Percentiles rank a stretch among this genome's conserved stretches.
Conservation (phyloP, 2,888 invertebrate genomes). For the Geophilus truncorum region DNA sequence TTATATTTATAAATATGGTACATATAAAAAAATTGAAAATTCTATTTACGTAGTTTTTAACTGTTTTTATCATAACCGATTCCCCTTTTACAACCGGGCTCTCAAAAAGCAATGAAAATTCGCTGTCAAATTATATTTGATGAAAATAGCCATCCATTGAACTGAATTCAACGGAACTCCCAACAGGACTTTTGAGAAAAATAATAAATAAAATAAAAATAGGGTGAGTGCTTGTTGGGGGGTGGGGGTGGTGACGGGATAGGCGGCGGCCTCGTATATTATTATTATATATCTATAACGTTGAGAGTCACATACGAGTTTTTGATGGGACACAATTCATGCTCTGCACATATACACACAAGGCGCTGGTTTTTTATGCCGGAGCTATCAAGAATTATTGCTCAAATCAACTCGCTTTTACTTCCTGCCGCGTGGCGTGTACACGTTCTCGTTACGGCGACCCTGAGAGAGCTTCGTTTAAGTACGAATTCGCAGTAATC, state of each 20-base stretch:
- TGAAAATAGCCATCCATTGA: constrained; percentile 1
- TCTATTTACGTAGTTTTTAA: not conserved
- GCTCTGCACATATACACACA: constrained; percentile 11
- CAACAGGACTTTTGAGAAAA: not conserved
- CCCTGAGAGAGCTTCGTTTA: not conserved
- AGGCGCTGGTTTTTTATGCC: not conserved
- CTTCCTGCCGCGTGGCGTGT: not conserved
- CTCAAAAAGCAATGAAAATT: constrained; percentile 29
- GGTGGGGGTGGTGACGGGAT: too few species aligned
- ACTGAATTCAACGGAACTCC: not conserved
- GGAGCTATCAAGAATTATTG: constrained; percentile 12
- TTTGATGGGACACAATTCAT: constrained; percentile 12
- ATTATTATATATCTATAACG: constrained; percentile 10
- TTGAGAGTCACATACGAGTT: not conserved
- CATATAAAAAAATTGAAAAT: not conserved
- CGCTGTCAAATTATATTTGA: constrained; percentile 8
- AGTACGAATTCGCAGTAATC: not conserved
- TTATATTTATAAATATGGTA: not conserved
- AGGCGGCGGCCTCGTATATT: not conserved
- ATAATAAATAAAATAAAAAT: not conserved
- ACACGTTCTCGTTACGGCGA: not conserved
- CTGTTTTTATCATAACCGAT: not conserved
- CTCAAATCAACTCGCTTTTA: constrained; percentile 2
- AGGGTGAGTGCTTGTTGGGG: too few species aligned
- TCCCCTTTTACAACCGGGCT: constrained; percentile 25